Evolutionary conservation across 2,797 vertebrate genomes (phyloP), one percentile per base, ranked within the genome.

Genomic region (Cygnus olor): DNA sequence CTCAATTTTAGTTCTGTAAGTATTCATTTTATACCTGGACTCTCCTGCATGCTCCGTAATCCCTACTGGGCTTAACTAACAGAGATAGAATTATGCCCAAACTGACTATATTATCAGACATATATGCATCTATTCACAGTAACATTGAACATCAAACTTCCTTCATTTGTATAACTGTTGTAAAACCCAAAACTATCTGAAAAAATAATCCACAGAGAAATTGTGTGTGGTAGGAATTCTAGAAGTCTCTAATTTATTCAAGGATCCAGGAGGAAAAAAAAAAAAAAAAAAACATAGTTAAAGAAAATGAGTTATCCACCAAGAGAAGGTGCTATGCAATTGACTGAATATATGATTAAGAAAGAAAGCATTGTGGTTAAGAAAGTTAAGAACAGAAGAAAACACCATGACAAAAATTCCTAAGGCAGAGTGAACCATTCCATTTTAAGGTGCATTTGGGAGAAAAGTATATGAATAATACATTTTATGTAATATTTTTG

Each of bases 401-500:
- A 18, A 71, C 2, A 73, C 15, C 40, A 20, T 86, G 88, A 85
- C 73, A 97, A 76, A 80, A 93, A 85, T 88, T 97, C 85, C 58
- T 72, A 91, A 90, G 85, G 80, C 80, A 94, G 88, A 88, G 76
- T 16, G 61, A 95, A 85, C 61, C 13, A 25, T 92, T 92, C 88
- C 68, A 60, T 95, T 96, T 97, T 94, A 90, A 97, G 95, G 90
- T 95, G 76, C 77, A 64, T 84, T 72, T 90, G 81, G 89, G 78
- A 94, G 80, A 93, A 95, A 93, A 51, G 53, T 58, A 7, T 12
- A 87, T 94, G 82, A 97, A 96, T 97, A 97, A 97, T 97, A 63
- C 87, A 97, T 97, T 96, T 93, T 77, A 76, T 93, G 63, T 93
- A 93, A 92, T 91, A 83, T 93, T 96, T 96, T 96, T 93, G 38